These are phyloP conservation scores for Eonycteris spelaea DNA, from an alignment of 2,113 vertebrate species.

Conservation along the genomic window DNA sequence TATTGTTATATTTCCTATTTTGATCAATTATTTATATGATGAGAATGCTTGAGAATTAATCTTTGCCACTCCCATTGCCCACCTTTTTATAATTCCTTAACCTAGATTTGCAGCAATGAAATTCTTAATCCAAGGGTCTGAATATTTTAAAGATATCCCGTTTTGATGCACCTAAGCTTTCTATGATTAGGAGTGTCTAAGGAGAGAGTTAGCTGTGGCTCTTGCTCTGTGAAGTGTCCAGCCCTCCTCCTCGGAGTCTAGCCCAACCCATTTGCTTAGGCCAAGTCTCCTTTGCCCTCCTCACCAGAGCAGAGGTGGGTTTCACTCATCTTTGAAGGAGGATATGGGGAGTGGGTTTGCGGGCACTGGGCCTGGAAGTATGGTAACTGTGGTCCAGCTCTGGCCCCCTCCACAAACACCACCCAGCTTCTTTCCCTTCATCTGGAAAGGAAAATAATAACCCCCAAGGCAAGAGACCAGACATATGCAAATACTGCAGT, in stretches of 20 bases:
- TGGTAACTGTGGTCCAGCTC: background rate
- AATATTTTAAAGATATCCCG: background rate
- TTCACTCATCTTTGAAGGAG: background rate
- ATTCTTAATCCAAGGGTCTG: background rate
- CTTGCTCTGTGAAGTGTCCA: fast-evolving
- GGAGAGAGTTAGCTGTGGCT: background rate
- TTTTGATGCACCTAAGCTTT: background rate
- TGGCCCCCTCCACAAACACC: too few relatives aligned
- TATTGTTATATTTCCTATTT: background rate
- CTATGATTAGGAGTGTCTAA: background rate
- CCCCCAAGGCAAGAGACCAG: background rate
- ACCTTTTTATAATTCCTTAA: background rate
- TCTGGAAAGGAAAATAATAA: background rate
- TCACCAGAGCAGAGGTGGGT: background rate
- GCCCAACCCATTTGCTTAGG: background rate
- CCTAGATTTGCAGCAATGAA: background rate
- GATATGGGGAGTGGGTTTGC: background rate
- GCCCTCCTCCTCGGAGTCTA: too few relatives aligned
- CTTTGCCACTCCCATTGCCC: background rate
- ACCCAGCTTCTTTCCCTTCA: background rate
- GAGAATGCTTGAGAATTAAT: background rate
- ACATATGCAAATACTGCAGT: background rate
- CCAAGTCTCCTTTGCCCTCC: background rate
- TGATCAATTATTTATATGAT: too few relatives aligned
- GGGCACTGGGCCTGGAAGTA: background rate